Percentiles rank a stretch among this genome's conserved stretches.
Conservation (phyloP, 2,888 invertebrate species). For the Trichogramma evanescens region DNA sequence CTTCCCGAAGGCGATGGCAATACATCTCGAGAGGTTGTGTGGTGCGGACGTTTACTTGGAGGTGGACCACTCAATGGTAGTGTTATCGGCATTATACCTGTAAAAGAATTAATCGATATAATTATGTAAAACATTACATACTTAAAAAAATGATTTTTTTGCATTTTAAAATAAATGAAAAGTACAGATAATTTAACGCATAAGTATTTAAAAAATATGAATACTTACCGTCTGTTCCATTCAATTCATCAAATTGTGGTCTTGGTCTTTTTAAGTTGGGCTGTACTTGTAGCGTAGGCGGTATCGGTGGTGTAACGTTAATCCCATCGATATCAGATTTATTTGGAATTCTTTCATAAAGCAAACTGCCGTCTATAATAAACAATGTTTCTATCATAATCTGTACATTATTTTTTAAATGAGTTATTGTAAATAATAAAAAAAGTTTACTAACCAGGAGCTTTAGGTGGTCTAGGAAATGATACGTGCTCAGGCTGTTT, state of each 20-base stretch:
- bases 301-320: slow-evolving; percentile 44
- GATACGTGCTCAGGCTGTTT: slow-evolving; percentile 75
- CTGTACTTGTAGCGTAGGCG: slow-evolving; percentile 41
- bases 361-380: slow-evolving; percentile 68
- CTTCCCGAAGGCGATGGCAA: neutral
- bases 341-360: slow-evolving; percentile 80
- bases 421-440: neutral
- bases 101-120: too few relatives aligned
- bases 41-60: too few relatives aligned
- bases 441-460: slow-evolving; percentile 55
- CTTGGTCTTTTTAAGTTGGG: slow-evolving; percentile 63
- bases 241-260: slow-evolving; percentile 81
- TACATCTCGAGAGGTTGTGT: neutral
- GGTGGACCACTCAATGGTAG: too few relatives aligned
- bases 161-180: neutral
- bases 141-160: too few relatives aligned
- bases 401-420: neutral
- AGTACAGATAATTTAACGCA: neutral
- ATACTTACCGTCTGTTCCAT: slow-evolving; percentile 74
- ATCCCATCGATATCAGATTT: slow-evolving; percentile 62
- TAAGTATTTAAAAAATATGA: neutral
- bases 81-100: too few relatives aligned
- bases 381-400: neutral
- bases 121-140: too few relatives aligned
- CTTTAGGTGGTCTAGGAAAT: slow-evolving; percentile 87